phyloP scores from a whole-genome alignment of 2,113 vertebrate genomes.

The Rostratula benghalensis region DNA sequence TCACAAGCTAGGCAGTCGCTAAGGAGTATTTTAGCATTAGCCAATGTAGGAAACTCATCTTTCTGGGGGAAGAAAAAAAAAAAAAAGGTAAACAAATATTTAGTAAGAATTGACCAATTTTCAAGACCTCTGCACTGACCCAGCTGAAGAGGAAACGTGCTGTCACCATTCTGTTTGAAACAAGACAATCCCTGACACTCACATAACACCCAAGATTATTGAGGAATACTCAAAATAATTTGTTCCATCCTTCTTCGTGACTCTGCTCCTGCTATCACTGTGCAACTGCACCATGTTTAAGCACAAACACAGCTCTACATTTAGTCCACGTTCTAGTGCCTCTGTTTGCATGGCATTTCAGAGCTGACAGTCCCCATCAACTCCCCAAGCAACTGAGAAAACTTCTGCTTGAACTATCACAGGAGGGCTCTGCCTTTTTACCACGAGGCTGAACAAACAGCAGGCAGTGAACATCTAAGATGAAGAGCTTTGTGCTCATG shows the following conservation, averaged over 20 bases:
- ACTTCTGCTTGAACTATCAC: background rate
- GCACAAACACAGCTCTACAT: background rate
- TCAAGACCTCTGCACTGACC: background rate
- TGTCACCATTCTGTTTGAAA: background rate
- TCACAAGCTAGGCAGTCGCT: conserved; percentile 94
- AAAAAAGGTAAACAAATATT: background rate
- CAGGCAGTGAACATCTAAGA: background rate
- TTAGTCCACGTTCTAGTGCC: background rate
- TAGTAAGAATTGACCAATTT: background rate
- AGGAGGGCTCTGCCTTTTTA: background rate
- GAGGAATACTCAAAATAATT: background rate
- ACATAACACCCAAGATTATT: background rate
- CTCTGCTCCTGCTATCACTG: background rate
- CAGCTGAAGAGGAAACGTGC: background rate
- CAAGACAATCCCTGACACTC: background rate
- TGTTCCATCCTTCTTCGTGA: background rate
- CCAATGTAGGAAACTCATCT: conserved; percentile 76
- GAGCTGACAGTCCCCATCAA: background rate
- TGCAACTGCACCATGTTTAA: background rate
- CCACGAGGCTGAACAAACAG: rapidly evolving
- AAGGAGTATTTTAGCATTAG: conserved; percentile 82
- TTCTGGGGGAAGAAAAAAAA: conserved; percentile 58
- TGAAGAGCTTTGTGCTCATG: background rate
- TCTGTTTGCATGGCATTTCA: background rate
- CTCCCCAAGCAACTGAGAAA: background rate